Evolutionary conservation across 92 coral and sea anemone species (phyloP).

Genomic region (Pocillopora meandrina): DNA sequence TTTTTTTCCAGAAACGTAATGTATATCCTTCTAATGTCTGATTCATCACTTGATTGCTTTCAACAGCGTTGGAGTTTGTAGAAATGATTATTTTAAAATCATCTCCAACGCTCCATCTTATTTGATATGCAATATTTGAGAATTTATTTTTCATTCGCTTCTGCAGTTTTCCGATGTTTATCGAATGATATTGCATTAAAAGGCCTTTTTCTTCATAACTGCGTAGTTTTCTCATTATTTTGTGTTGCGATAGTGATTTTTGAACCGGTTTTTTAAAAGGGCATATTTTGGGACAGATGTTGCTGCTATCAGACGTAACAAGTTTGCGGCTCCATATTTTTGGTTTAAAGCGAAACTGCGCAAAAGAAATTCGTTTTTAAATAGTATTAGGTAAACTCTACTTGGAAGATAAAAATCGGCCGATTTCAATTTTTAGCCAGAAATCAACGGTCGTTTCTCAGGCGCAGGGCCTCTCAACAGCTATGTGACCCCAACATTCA

Average conservation of each 20-base stretch:
- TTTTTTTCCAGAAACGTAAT: not conserved
- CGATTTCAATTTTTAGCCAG: too few species aligned
- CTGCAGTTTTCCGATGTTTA: not conserved
- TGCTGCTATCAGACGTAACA: too few species aligned
- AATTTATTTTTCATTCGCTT: not conserved
- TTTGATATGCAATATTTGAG: not conserved
- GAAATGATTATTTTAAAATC: too few species aligned
- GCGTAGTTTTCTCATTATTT: not conserved
- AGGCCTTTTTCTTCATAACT: slow-evolving; percentile 6
- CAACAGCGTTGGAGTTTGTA: not conserved
- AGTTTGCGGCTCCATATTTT: too few species aligned
- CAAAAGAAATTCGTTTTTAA: too few species aligned
- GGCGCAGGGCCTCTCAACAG: not conserved
- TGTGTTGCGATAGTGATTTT: not conserved
- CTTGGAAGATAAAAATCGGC: too few species aligned
- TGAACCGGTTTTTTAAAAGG: too few species aligned
- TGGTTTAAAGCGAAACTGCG: too few species aligned
- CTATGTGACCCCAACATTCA: too few species aligned
- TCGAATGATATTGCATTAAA: slow-evolving; percentile 10
- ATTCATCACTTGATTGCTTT: not conserved
- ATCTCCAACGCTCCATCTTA: not conserved
- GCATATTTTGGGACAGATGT: too few species aligned
- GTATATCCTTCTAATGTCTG: not conserved
- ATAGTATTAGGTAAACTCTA: too few species aligned
- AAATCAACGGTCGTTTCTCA: not conserved